Evolutionary conservation across 1,140 invertebrate species (phyloP).

Genomic region (Araneus ventricosus): DNA sequence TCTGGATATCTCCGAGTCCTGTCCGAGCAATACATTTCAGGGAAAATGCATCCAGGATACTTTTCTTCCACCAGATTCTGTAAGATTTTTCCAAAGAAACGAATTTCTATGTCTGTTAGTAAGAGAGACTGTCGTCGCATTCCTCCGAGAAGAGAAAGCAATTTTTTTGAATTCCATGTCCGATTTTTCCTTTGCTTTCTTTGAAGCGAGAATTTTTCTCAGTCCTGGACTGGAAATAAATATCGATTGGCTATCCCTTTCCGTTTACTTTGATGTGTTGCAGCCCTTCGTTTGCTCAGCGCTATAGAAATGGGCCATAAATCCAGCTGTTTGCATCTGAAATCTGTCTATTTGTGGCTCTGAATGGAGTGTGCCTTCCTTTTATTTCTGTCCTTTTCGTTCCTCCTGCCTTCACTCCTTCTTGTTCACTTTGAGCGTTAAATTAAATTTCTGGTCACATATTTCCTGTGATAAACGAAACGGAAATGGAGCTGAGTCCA

Average conservation of each 20-base stretch:
- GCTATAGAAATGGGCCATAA: slow-evolving; percentile 39
- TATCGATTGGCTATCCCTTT: slow-evolving; percentile 28
- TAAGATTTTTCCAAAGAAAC: background rate
- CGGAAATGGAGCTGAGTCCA: too few species aligned
- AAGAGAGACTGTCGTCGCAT: background rate
- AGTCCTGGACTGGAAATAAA: slow-evolving; percentile 26
- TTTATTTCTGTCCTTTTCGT: background rate
- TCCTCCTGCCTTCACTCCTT: background rate
- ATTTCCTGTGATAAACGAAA: too few species aligned
- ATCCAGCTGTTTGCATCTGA: slow-evolving; percentile 37
- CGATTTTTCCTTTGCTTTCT: slow-evolving; percentile 7
- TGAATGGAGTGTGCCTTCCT: background rate
- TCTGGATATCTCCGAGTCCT: background rate
- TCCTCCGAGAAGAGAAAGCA: slow-evolving; percentile 13
- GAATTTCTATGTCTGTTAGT: background rate
- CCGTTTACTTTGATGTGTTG: slow-evolving; percentile 36
- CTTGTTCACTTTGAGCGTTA: background rate
- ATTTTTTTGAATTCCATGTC: slow-evolving; percentile 48
- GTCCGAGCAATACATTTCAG: background rate
- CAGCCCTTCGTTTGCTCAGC: slow-evolving; percentile 19
- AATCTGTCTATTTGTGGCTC: slow-evolving; percentile 28
- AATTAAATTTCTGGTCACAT: background rate
- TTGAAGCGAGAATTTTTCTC: slow-evolving; percentile 34
- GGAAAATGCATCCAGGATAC: background rate
- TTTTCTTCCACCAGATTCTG: background rate